Base-by-base conservation (phyloP, 2,113 vertebrate species). In the Toxotes chatareus region DNA sequence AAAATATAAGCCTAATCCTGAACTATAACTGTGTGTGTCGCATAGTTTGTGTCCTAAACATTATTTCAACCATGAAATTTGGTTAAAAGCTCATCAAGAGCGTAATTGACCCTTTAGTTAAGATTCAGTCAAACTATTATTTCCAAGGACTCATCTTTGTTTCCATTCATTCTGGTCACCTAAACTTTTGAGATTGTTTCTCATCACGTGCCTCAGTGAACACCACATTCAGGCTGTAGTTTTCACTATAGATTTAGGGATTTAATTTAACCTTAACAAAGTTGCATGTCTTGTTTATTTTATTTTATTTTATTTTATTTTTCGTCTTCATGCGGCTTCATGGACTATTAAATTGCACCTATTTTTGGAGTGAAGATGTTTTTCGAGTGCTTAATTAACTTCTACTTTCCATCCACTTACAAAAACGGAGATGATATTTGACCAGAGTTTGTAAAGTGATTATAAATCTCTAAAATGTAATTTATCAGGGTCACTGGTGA, bases 311-410 rank as follows among this genome's bases (percentile, higher is more conserved):
- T n/a, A 8, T 40, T 40, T 32, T 5, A 5, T 38, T 21, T 19
- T 51, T 7, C 8, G 19, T 51, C 49, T 3, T 51, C 51, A 4
- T 53, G 7, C 12, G 44, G n/a, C 73, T 55, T 65, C 73, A 75
- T 3, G 47, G 73, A 44, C 23, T 34, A 65, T 55, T 75, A 42
- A 14, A 13, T 34, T 44, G 17, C 23, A 34, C 31, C 31, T 63
- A 56, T 63, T 74, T 53, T 53, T 3, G 61, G 61, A 55, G 0
- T 64, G 49, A 31, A 51, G n/a, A 19, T 53, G 11, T 34, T 49
- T 21, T 66, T 21, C 57, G 60, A 59, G 17, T 0, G 0, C 19
- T 51, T 70, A 42, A 70, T 75, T 79, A 75, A 51, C 40, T 51
- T 59, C 32, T 67, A 7, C 31, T 60, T 16, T 31, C 34, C 42